These are phyloP conservation scores for Berghia stephanieae DNA, from an alignment of 1,140 invertebrate genomes.

Conservation along the genomic window DNA sequence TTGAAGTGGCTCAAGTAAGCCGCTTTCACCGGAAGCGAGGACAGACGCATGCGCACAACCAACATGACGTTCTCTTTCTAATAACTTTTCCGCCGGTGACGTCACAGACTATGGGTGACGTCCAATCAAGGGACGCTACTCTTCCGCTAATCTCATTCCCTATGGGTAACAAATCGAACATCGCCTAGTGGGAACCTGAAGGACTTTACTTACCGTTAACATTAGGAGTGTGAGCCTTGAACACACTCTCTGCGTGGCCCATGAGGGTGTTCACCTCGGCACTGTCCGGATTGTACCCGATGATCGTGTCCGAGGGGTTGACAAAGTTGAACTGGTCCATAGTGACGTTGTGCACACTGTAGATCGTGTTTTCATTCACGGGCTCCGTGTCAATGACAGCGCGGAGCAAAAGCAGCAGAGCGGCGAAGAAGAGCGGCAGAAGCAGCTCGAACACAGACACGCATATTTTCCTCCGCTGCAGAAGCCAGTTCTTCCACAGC, in stretches of 20 bases:
- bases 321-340: background rate
- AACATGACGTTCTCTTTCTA: too few species aligned
- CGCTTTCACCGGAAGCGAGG: too few species aligned
- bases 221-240: background rate
- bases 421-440: constrained; percentile 52
- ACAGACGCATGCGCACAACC: too few species aligned
- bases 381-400: constrained; percentile 32
- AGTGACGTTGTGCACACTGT: background rate
- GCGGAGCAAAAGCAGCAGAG: constrained; percentile 51
- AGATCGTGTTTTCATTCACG: constrained; percentile 34
- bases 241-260: background rate
- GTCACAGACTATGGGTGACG: too few species aligned
- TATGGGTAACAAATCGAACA: too few species aligned
- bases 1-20: too few species aligned
- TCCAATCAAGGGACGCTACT: too few species aligned
- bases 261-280: constrained; percentile 33
- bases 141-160: too few species aligned
- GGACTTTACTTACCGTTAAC: background rate
- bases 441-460: constrained; percentile 56
- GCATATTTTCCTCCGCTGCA: constrained; percentile 50
- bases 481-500: constrained; percentile 61
- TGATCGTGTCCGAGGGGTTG: background rate
- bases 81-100: too few species aligned
- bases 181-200: too few species aligned
- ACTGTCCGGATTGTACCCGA: constrained; percentile 33